Evolutionary conservation across 2,113 vertebrate genomes (phyloP).

Genomic region (Pterophyllum scalare): DNA sequence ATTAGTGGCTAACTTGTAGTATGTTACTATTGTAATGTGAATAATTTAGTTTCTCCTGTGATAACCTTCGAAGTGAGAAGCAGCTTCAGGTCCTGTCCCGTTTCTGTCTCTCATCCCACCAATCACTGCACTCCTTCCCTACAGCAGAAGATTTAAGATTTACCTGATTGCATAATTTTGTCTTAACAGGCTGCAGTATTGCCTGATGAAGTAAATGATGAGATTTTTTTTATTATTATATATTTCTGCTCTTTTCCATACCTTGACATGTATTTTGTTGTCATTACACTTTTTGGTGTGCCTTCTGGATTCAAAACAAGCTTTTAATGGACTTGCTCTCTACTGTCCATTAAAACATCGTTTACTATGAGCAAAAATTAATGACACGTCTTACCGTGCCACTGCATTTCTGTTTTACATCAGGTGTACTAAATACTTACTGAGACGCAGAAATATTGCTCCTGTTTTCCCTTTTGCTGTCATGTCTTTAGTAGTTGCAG

Average conservation of each 20-base stretch:
- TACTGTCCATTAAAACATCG: neutral
- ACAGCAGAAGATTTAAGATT: constrained; percentile 12
- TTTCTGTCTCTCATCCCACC: neutral
- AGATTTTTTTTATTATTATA: neutral
- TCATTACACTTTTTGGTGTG: neutral
- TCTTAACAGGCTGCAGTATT: constrained; percentile 12
- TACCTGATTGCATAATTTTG: constrained; percentile 47
- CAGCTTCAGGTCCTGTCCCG: neutral
- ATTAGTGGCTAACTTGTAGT: neutral
- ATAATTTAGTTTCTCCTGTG: neutral
- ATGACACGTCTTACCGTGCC: neutral
- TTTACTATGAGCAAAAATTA: neutral
- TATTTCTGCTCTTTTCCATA: constrained; percentile 5
- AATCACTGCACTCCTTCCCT: constrained; percentile 18
- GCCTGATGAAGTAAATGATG: constrained; percentile 1
- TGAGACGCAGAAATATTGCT: neutral
- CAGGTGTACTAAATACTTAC: neutral
- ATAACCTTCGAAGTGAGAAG: neutral
- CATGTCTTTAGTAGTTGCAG: neutral
- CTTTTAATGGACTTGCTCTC: neutral
- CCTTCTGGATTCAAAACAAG: neutral
- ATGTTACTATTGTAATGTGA: neutral
- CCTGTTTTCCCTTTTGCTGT: neutral
- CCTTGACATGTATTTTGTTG: neutral
- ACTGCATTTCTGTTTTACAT: neutral